Percentiles rank a stretch among this genome's conserved stretches.
Evolutionary conservation across 2,888 invertebrate genomes (phyloP).

Genomic region (Brenthis ino): DNA sequence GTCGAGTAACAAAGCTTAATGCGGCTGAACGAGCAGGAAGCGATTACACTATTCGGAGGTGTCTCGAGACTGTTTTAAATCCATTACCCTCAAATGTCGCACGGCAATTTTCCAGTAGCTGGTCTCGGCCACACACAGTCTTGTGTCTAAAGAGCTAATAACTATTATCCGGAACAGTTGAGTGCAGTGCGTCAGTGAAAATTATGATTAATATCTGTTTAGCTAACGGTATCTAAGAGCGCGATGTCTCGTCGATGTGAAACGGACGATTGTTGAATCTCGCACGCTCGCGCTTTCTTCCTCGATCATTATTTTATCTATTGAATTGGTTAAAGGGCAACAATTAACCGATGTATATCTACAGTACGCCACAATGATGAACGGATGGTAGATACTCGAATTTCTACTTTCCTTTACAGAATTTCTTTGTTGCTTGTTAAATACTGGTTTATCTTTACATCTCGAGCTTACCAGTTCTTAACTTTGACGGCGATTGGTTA

Average conservation of each 20-base stretch:
- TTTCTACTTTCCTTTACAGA: conserved; percentile 39
- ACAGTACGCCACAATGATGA: conserved; percentile 46
- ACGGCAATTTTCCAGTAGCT: conserved; percentile 79
- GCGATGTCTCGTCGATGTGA: conserved; percentile 40
- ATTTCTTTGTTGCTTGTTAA: conserved; percentile 34
- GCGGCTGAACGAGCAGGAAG: conserved; percentile 59
- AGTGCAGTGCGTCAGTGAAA: conserved; percentile 75
- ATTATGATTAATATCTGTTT: conserved; percentile 82
- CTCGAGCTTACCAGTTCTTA: conserved; percentile 32
- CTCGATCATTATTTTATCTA: conserved; percentile 48
- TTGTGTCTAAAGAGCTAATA: conserved; percentile 71
- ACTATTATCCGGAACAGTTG: conserved; percentile 77
- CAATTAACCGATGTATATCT: conserved; percentile 64
- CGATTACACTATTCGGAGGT: conserved; percentile 73
- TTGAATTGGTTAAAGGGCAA: conserved; percentile 64
- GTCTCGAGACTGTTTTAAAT: conserved; percentile 75
- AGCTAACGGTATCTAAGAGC: conserved; percentile 68
- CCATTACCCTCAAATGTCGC: conserved; percentile 76
- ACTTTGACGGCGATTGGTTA: conserved; percentile 32
- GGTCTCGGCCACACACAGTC: conserved; percentile 74
- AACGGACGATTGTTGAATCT: conserved; percentile 43
- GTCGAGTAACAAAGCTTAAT: conserved; percentile 41
- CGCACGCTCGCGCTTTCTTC: conserved; percentile 45
- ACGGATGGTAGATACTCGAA: conserved; percentile 39
- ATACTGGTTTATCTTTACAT: conserved; percentile 32